Base-by-base conservation (phyloP, 2,797 vertebrate genomes). In the Acanthornis magna region DNA sequence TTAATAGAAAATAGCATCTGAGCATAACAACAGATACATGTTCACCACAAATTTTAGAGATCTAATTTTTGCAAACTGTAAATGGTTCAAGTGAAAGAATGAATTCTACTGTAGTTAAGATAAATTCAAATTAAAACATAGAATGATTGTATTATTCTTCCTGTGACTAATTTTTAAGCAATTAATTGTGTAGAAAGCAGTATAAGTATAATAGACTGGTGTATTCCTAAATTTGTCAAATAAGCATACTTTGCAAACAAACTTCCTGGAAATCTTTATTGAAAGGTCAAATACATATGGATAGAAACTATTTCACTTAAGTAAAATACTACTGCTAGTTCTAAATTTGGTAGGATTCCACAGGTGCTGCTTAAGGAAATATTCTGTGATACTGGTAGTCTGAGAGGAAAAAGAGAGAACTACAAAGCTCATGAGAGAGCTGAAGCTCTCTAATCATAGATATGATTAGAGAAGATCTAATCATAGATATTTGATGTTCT, bases 341-440 rank as follows among this genome's bases (percentile, higher is more conserved):
- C 55, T 34, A 70, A 55, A 82, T 72, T 43, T 67, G 17, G 2
- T 34, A 67, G 48, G 22, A 53, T 22, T 55, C 5, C 14, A 18
- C 29, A 68, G 22, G 17, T 34, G 7, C 1, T 67, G 10, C 34
- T 50, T 66, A 45, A 42, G 53, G 32, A 51, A 70, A 42, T 67
- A 45, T 16, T 89, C 32, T 26, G 26, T 22, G 10, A 10, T 30
- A 27, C 9, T 22, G 18, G 6, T 53, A 77, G 16, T 17, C 30
- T 80, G 21, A 32, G 26, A 47, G 18, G 16, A 84, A 53, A 81
- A 27, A 63, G 3, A 63, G 10, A 36, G 7, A 70, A 36, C 7
- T 40, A 15, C 13, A 16, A 70, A 54, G 3, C 2, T 55, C 42
- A 13, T 0, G 0, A 38, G 6, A 22, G 19, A 36, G 16, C 2